phyloP scores from a whole-genome alignment of 2,888 invertebrate species.

The Resseliella maxima region DNA sequence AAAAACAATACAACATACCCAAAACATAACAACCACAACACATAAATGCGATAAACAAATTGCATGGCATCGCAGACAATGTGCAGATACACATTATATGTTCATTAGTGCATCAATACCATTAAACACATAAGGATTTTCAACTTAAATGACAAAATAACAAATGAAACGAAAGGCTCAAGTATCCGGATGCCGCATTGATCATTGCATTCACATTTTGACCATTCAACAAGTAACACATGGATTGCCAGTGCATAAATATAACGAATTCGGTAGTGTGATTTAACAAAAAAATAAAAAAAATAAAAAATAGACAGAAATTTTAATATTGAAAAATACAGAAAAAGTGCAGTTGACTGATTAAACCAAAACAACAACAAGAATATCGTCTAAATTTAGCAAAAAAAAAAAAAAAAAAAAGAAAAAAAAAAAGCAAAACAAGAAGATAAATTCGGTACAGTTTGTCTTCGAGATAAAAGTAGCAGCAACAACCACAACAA shows the following conservation, averaged over 20 bases:
- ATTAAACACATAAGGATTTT: background rate
- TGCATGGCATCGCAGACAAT: no score
- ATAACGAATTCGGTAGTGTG: background rate
- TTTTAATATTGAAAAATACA: background rate
- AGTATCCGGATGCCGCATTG: background rate
- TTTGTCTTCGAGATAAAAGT: background rate
- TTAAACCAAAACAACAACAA: background rate
- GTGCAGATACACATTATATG: no score
- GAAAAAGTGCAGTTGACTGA: background rate
- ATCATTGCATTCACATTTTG: background rate
- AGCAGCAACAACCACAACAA: background rate
- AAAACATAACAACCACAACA: no score
- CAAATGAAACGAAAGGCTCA: no score
- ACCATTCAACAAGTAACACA: slow-evolving; percentile 16
- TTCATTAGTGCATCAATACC: no score
- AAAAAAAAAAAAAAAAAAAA: background rate
- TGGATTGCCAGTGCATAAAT: background rate
- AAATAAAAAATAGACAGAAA: background rate
- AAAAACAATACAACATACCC: no score
- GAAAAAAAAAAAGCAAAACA: background rate
- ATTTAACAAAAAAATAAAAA: background rate
- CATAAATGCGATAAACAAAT: no score
- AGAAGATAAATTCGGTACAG: background rate
- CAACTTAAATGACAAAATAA: background rate
- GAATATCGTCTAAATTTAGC: background rate